Evolutionary conservation across 1,140 invertebrate genomes (phyloP).

Genomic region (Trachymyrmex cornetzi): DNA sequence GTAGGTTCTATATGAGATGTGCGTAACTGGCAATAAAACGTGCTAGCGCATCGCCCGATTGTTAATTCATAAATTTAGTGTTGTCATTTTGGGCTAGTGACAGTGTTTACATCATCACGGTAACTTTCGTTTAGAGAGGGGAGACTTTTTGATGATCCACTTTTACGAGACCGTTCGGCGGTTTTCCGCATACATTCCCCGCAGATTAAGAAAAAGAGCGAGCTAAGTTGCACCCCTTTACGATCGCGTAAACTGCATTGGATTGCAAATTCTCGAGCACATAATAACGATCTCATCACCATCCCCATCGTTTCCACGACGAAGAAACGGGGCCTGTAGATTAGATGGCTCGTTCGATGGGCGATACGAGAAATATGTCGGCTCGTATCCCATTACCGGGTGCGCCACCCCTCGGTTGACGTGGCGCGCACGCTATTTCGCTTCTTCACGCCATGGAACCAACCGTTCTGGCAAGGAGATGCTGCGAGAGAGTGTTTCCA

Average conservation of each 20-base stretch:
- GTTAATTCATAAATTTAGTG: conserved; percentile 69
- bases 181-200: conserved; percentile 55
- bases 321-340: conserved; percentile 16
- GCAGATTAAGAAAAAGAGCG: conserved; percentile 65
- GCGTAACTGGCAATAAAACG: not conserved
- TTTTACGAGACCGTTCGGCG: conserved; percentile 49
- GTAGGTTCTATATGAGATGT: not conserved
- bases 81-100: conserved; percentile 12
- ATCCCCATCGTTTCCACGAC: not conserved
- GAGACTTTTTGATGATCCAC: conserved; percentile 65
- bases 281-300: conserved; percentile 64
- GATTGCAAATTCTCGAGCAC: conserved; percentile 75
- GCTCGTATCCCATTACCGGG: conserved; percentile 49
- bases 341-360: conserved; percentile 57
- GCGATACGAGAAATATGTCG: conserved; percentile 49
- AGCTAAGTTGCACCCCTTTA: conserved; percentile 68
- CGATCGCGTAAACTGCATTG: conserved; percentile 70
- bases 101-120: conserved; percentile 53
- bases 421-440: conserved; percentile 53
- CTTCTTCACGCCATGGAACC: conserved; percentile 44
- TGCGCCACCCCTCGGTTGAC: conserved; percentile 58
- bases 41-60: conserved; percentile 40
- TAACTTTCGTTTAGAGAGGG: conserved; percentile 37
- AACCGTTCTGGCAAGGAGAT: conserved; percentile 41
- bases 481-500: conserved; percentile 70